Percentiles rank a stretch among this genome's conserved stretches.
These are phyloP conservation scores for Pogoniulus pusillus DNA, from an alignment of 2,797 vertebrate species.

Conservation along the genomic window DNA sequence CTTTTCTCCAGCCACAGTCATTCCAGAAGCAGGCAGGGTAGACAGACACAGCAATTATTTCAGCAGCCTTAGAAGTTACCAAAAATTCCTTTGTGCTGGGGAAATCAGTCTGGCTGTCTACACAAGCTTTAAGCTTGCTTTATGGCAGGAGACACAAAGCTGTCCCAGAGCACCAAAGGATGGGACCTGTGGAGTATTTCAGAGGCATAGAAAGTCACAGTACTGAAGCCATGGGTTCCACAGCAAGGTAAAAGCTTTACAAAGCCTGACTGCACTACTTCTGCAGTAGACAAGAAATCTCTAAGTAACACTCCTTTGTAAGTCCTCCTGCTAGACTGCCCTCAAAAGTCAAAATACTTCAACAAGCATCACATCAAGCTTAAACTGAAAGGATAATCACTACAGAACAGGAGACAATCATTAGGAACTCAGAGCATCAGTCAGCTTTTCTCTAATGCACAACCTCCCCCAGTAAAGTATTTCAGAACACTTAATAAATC, in stretches of 20 bases:
- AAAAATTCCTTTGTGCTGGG: slow-evolving; percentile 63
- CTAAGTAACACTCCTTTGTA: background rate
- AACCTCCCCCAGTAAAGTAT: background rate
- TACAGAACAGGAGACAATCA: background rate
- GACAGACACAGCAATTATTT: slow-evolving; percentile 60
- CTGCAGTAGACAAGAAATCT: slow-evolving; percentile 1
- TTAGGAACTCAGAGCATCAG: background rate
- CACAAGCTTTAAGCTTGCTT: slow-evolving; percentile 60
- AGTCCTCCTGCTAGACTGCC: background rate
- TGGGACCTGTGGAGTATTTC: slow-evolving; percentile 56
- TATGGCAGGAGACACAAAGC: slow-evolving; percentile 62
- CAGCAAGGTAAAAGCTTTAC: slow-evolving; percentile 44
- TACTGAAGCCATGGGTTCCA: slow-evolving; percentile 38
- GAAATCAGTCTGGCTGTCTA: slow-evolving; percentile 65
- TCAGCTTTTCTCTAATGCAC: background rate
- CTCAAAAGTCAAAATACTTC: background rate
- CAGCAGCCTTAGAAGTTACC: slow-evolving; percentile 62
- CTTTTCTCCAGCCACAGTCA: slow-evolving; percentile 62
- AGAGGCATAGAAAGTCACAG: slow-evolving; percentile 62
- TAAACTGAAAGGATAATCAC: background rate
- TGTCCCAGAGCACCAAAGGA: slow-evolving; percentile 57
- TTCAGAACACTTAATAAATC: background rate
- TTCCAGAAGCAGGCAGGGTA: slow-evolving; percentile 57
- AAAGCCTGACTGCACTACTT: slow-evolving; percentile 23
- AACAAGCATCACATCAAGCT: background rate